These are phyloP conservation scores for Hyla sarda DNA, from an alignment of 2,113 vertebrate genomes.

Conservation along the genomic window DNA sequence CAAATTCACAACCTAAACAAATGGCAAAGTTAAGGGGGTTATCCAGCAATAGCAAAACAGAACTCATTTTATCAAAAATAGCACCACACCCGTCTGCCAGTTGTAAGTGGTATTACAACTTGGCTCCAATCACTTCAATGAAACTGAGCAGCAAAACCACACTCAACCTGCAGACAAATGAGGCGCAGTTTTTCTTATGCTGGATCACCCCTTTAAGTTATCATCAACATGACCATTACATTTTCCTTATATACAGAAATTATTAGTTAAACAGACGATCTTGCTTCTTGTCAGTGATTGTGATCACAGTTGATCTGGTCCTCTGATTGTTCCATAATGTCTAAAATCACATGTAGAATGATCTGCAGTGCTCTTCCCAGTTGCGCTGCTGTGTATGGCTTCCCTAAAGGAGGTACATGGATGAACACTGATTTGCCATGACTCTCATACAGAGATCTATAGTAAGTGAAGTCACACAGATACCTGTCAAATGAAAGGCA, in stretches of 20 bases:
- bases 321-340: constrained; percentile 74
- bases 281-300: constrained; percentile 72
- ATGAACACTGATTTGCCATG: constrained; percentile 82
- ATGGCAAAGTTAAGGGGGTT: too few species aligned
- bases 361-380: constrained; percentile 84
- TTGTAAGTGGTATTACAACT: too few species aligned
- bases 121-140: too few species aligned
- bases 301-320: constrained; percentile 77
- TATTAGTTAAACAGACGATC: constrained; percentile 59
- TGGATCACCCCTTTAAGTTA: too few species aligned
- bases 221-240: too few species aligned
- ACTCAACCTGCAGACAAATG: too few species aligned
- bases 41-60: too few species aligned
- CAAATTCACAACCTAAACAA: not conserved
- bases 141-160: too few species aligned
- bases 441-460: constrained; percentile 87
- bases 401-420: constrained; percentile 89
- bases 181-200: too few species aligned
- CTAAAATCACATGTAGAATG: constrained; percentile 84
- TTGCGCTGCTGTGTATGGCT: constrained; percentile 83
- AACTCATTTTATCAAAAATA: too few species aligned
- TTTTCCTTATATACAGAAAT: not conserved
- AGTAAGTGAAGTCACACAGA: constrained; percentile 96
- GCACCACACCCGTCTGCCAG: too few species aligned
- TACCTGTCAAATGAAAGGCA: constrained; percentile 74